These are phyloP conservation scores for Ectropis grisescens DNA, from an alignment of 1,140 invertebrate species.

Conservation along the genomic window DNA sequence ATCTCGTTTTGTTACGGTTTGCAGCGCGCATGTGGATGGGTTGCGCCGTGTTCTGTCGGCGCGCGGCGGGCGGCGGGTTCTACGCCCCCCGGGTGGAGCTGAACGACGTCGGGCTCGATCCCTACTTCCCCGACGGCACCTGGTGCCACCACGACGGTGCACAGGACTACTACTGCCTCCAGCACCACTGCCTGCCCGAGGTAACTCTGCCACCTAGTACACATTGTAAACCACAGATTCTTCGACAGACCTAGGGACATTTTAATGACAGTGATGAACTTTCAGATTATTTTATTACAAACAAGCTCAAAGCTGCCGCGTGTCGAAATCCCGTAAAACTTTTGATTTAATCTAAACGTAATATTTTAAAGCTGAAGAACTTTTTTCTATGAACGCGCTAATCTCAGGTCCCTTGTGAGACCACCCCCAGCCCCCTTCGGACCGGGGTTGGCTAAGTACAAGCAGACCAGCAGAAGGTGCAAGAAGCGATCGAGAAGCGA, in stretches of 20 bases:
- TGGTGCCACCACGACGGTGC: conserved; percentile 79
- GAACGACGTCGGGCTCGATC: conserved; percentile 78
- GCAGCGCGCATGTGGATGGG: conserved; percentile 79
- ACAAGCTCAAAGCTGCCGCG: neutral
- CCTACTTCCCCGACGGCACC: conserved; percentile 86
- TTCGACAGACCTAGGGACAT: neutral
- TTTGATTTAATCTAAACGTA: neutral
- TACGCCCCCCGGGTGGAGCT: conserved; percentile 82
- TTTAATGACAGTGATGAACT: neutral
- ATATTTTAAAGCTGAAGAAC: no score
- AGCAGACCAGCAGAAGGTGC: no score
- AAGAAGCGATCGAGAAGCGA: no score
- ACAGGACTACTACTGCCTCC: conserved; percentile 78
- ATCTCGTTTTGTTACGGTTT: no score
- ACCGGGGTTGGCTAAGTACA: no score
- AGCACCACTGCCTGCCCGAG: conserved; percentile 81
- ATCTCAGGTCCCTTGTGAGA: no score
- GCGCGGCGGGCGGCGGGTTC: conserved; percentile 74
- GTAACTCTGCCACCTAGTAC: conserved; percentile 29
- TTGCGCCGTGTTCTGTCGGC: conserved; percentile 81
- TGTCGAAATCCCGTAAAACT: neutral
- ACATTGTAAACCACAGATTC: neutral
- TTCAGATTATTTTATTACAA: no score
- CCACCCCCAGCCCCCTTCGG: no score
- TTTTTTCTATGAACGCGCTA: no score